phyloP scores from a whole-genome alignment of 2,113 vertebrate genomes.

The Epinephelus fuscoguttatus region DNA sequence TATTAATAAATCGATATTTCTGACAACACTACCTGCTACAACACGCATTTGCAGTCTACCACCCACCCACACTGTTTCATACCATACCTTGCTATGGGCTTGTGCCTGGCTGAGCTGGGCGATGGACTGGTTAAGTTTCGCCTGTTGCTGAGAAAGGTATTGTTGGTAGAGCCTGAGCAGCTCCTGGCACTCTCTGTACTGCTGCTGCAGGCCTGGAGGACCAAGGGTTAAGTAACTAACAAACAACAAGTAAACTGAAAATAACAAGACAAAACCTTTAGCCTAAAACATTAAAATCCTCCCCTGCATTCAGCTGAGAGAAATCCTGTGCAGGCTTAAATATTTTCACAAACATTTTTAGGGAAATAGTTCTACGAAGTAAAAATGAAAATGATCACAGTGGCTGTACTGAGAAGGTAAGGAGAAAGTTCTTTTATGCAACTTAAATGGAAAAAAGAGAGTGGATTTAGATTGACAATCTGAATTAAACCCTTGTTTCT shows the following conservation, averaged over 20 bases:
- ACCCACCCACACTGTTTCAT: slow-evolving; percentile 40
- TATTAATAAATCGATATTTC: too few relatives aligned
- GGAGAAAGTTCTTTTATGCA: slow-evolving; percentile 13
- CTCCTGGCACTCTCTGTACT: slow-evolving; percentile 97
- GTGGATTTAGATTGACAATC: slow-evolving; percentile 48
- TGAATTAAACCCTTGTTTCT: slow-evolving; percentile 60
- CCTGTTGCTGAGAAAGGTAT: slow-evolving; percentile 94
- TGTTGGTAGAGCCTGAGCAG: slow-evolving; percentile 96
- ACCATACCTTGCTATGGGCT: slow-evolving; percentile 89
- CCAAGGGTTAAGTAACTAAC: slow-evolving; percentile 86
- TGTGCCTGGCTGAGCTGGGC: slow-evolving; percentile 86
- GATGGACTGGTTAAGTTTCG: slow-evolving; percentile 91
- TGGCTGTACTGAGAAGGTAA: not conserved
- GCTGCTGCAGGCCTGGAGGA: slow-evolving; percentile 91
- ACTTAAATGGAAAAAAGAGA: slow-evolving; percentile 26
- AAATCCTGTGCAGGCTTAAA: not conserved
- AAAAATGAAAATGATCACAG: not conserved
- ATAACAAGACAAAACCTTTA: not conserved
- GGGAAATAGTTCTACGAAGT: not conserved
- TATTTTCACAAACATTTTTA: not conserved
- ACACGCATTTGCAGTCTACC: not conserved
- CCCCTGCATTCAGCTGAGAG: slow-evolving; percentile 27
- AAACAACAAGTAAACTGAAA: slow-evolving; percentile 30
- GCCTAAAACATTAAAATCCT: not conserved
- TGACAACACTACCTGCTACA: not conserved